Evolutionary conservation across 2,113 vertebrate species (phyloP).

Genomic region (Pandion haliaetus): DNA sequence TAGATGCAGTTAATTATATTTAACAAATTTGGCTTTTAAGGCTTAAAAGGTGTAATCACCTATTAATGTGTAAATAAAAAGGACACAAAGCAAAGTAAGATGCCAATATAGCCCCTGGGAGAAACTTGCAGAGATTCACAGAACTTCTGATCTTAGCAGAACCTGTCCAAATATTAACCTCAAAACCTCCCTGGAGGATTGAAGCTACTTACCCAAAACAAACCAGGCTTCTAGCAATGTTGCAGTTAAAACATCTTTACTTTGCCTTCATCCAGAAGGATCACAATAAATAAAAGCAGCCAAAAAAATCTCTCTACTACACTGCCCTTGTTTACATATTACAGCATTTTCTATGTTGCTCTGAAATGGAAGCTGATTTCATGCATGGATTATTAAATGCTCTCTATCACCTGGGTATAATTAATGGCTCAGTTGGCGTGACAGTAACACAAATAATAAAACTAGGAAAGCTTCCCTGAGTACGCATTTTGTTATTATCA

Average conservation of each 20-base stretch:
- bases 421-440: neutral
- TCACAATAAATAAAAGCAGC: neutral
- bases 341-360: neutral
- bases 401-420: neutral
- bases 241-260: neutral
- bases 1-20: neutral
- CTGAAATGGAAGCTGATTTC: conserved; percentile 26
- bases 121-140: neutral
- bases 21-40: conserved; percentile 3
- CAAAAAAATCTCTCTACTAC: neutral
- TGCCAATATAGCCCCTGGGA: neutral
- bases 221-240: neutral
- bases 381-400: neutral
- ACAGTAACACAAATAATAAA: neutral
- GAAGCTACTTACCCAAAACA: neutral
- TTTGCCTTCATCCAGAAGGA: neutral
- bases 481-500: neutral
- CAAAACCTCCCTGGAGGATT: neutral
- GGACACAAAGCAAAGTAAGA: neutral
- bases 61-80: neutral
- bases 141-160: conserved; percentile 18
- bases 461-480: neutral
- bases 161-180: conserved; percentile 19
- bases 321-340: neutral
- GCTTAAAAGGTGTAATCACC: neutral